Evolutionary conservation across 2,113 vertebrate species (phyloP), one percentile per base, ranked within the genome.

Genomic region (Oceanodroma tethys): DNA sequence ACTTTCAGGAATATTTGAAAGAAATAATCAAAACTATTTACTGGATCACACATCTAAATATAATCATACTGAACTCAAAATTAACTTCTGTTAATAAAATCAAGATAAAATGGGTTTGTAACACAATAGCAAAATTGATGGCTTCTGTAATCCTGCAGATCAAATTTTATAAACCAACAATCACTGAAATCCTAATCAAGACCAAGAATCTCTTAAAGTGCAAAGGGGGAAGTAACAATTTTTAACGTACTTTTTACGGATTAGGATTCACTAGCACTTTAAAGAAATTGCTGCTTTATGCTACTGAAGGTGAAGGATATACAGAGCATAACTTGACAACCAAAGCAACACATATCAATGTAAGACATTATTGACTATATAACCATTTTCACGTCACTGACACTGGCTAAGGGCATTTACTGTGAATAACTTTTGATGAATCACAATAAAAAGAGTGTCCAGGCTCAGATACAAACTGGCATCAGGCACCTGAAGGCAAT

Each of bases 351-450:
- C 48, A 34, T 20, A 84, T 79, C 83, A 79, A 0, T 4, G 20
- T 38, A 65, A 63, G 70, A 19, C 5, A 8, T 67, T 93, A 55
- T 13, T 65, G 59, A 74, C 67, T 48, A 4, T 25, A 58, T 66
- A 86, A 94, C 85, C 90, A 30, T 87, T 96, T 58, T 97, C 76
- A 84, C 87, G 5, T 96, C 92, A 66, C 93, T 96, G 89, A 96
- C 86, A 45, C 83, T 86, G 92, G 76, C 95, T 94, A 71, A 96
- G 93, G 92, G 93, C 88, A 66, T 55, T 68, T 78, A 59, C 71
- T 79, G 26, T 75, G 45, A 50, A 42, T 26, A 47, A 85, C 34
- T 94, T 95, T 13, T 62, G 81, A 68, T 59, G 45, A 93, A 74
- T 55, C 71, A 5, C 1, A 16, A 27, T 20, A 19, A 82, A 58